These are phyloP conservation scores for Indicator indicator DNA, from an alignment of 2,113 vertebrate species.

Conservation along the genomic window DNA sequence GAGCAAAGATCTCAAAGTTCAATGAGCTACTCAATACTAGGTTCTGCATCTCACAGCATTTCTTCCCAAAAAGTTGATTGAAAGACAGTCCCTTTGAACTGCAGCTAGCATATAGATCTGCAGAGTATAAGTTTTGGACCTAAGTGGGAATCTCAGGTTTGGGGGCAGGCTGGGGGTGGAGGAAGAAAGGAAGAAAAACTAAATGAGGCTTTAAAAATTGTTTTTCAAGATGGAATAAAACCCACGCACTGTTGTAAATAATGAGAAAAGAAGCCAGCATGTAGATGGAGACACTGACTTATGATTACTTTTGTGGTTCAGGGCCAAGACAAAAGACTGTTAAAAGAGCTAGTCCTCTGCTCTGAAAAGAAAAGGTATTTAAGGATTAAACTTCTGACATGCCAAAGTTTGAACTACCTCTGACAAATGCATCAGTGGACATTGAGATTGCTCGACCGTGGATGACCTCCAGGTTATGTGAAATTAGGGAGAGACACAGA, in stretches of 20 bases:
- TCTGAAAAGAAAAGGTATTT: background rate
- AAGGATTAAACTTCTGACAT: background rate
- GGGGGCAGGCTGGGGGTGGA: fast-evolving
- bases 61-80: background rate
- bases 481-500: background rate
- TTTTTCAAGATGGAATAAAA: background rate
- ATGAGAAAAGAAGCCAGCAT: background rate
- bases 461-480: background rate
- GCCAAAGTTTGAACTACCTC: background rate
- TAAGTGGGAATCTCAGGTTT: background rate
- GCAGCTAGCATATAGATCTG: background rate
- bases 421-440: background rate
- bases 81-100: background rate
- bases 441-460: background rate
- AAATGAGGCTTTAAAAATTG: background rate
- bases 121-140: background rate
- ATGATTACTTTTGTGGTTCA: background rate
- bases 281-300: background rate
- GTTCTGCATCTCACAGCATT: background rate
- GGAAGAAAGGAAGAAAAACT: background rate
- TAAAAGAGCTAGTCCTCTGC: background rate
- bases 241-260: background rate
- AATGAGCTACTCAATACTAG: background rate
- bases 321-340: background rate
- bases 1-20: conserved; percentile 60